A percentile compares a stretch with the other conserved stretches of the same genome.
These are phyloP conservation scores for Tachuris rubrigastra DNA, from an alignment of 2,113 vertebrate genomes.

Conservation along the genomic window DNA sequence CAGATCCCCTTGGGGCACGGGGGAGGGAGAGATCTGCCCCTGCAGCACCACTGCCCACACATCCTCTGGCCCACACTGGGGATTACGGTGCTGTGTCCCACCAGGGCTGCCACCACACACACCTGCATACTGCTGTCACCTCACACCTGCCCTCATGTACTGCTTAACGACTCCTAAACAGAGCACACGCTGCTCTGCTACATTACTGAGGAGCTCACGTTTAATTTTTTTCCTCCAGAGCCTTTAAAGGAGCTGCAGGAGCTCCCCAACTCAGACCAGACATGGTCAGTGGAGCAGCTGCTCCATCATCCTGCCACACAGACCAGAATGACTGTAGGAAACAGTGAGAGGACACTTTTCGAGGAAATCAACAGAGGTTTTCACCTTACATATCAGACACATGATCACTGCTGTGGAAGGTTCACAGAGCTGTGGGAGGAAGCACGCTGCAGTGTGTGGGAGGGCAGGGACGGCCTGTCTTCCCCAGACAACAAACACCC, in stretches of 20 bases:
- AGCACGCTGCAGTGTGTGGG: no score
- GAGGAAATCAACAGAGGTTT: neutral
- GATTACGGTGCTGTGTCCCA: neutral
- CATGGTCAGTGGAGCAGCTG: accelerated
- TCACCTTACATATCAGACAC: accelerated
- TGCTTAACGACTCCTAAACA: neutral
- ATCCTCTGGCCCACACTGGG: neutral
- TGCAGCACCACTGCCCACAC: neutral
- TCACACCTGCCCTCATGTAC: neutral
- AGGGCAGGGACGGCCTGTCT: neutral
- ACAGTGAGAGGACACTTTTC: no score
- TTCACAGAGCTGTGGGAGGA: neutral
- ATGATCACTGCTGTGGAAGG: no score
- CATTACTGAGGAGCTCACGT: neutral
- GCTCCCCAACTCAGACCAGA: neutral
- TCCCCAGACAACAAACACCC: neutral
- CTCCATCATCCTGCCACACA: accelerated
- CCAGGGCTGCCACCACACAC: neutral
- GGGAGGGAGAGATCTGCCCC: neutral
- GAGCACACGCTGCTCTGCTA: neutral
- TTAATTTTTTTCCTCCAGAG: neutral
- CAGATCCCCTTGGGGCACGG: accelerated
- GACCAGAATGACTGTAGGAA: accelerated
- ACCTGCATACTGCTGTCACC: neutral
- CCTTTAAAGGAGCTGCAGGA: neutral